A percentile compares a stretch with the other conserved stretches of the same genome.
Evolutionary conservation across 2,113 vertebrate genomes (phyloP).

Genomic region (Vulpes ferrilata): DNA sequence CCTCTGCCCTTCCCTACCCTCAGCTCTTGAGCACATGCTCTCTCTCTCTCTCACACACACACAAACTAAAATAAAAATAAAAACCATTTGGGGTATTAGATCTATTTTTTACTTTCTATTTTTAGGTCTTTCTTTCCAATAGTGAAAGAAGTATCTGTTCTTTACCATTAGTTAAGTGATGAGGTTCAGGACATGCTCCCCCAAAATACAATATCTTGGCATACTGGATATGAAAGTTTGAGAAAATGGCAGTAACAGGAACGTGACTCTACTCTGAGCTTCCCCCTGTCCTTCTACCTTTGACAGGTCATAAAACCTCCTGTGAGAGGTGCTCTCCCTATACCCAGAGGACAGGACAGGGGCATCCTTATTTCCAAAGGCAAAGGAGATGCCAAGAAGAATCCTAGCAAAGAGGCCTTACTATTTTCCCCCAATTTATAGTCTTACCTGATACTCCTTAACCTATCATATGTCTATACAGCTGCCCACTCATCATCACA

Average conservation of each 20-base stretch:
- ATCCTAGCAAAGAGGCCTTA: background rate
- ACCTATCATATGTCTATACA: background rate
- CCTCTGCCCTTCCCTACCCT: background rate
- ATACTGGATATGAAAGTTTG: background rate
- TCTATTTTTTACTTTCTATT: background rate
- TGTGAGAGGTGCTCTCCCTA: background rate
- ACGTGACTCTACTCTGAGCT: background rate
- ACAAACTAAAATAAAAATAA: background rate
- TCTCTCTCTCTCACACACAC: background rate
- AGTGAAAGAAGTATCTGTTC: background rate
- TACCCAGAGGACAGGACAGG: background rate
- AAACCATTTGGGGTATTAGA: background rate
- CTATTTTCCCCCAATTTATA: background rate
- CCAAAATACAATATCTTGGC: background rate
- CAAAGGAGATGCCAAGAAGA: background rate
- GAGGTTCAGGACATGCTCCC: background rate
- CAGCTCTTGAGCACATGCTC: background rate
- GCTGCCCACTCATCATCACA: background rate
- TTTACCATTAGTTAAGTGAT: background rate
- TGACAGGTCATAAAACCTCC: background rate
- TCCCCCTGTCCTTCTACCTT: background rate
- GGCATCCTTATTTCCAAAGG: background rate
- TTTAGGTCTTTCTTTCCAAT: background rate
- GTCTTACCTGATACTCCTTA: background rate
- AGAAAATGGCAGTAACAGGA: background rate